Evolutionary conservation across 2,888 invertebrate genomes (phyloP).

Genomic region (Sarcophaga variegata): DNA sequence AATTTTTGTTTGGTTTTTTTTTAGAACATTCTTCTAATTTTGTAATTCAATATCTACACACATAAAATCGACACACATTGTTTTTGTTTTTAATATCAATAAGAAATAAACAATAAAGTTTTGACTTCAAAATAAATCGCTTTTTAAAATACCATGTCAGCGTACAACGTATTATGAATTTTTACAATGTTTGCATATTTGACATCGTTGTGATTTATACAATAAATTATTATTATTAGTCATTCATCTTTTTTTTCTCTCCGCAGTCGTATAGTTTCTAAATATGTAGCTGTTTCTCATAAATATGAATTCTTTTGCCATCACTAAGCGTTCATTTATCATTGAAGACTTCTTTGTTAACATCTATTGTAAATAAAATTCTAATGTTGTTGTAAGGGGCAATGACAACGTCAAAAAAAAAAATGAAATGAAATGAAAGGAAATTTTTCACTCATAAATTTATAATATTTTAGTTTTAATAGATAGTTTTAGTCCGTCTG

Average conservation of each 20-base stretch:
- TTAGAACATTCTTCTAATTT: neutral
- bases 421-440: too few relatives aligned
- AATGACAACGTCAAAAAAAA: neutral
- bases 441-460: neutral
- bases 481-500: too few relatives aligned
- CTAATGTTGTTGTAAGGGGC: neutral
- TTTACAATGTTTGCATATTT: neutral
- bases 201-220: conserved; percentile 8
- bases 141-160: neutral
- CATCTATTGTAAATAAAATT: neutral
- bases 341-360: conserved; percentile 9
- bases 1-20: neutral
- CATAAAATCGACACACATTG: neutral
- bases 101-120: neutral
- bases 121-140: too few relatives aligned
- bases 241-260: neutral
- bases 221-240: conserved; percentile 5
- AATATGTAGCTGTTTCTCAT: conserved; percentile 30
- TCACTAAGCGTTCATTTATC: conserved; percentile 42
- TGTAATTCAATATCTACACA: neutral
- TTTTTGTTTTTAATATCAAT: neutral
- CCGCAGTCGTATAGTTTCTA: neutral
- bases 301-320: conserved; percentile 39
- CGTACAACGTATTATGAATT: neutral
- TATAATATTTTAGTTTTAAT: too few relatives aligned